These are phyloP conservation scores for Tragopan temminckii DNA, from an alignment of 2,797 vertebrate genomes.

Conservation along the genomic window DNA sequence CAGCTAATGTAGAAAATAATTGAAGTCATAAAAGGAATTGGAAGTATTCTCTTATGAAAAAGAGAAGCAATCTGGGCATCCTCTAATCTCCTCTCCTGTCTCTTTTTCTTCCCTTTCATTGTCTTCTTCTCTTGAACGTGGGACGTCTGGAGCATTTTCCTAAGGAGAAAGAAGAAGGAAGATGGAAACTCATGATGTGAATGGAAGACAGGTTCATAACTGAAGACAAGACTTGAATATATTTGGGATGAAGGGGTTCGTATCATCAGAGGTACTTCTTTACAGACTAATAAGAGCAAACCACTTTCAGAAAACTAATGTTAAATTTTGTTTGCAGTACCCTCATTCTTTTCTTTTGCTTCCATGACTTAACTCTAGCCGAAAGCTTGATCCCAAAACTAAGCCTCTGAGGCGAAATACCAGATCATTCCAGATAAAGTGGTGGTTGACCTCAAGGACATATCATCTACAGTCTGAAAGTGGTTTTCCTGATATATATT, in stretches of 20 bases:
- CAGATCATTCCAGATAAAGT: neutral
- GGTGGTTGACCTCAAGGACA: neutral
- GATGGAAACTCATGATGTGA: neutral
- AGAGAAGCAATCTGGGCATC: neutral
- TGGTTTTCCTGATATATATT: neutral
- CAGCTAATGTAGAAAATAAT: neutral
- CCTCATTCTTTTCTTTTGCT: neutral
- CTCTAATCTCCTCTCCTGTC: fast-evolving
- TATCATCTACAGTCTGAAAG: neutral
- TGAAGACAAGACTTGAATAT: neutral
- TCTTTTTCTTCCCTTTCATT: too few relatives aligned
- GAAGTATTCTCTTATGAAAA: neutral
- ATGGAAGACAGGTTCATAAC: neutral
- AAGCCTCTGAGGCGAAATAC: neutral
- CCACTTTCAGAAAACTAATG: neutral
- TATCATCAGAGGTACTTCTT: neutral
- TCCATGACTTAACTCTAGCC: neutral
- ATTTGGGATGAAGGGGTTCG: neutral
- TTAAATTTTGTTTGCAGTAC: neutral
- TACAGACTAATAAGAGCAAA: neutral
- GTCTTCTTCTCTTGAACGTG: neutral
- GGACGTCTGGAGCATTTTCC: neutral
- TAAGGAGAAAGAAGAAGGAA: neutral
- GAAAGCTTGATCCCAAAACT: neutral
- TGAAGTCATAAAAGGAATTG: neutral